phyloP scores from a whole-genome alignment of 2,113 vertebrate species.

The Eurypyga helias region DNA sequence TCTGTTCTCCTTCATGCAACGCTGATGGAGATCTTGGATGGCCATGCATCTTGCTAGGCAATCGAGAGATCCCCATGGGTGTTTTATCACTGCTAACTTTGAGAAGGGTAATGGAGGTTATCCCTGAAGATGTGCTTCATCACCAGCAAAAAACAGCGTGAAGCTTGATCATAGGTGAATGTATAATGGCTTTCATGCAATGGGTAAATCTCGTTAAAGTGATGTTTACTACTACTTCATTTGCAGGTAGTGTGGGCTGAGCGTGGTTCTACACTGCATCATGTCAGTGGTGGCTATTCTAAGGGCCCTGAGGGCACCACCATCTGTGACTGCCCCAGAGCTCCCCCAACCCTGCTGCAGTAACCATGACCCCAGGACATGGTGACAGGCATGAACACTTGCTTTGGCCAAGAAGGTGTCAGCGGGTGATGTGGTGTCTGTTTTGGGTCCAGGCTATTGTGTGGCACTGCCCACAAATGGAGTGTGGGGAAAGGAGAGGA shows the following conservation, averaged over 20 bases:
- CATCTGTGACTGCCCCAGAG: not conserved
- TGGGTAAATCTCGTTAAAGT: not conserved
- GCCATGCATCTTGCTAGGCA: not conserved
- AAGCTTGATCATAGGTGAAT: not conserved
- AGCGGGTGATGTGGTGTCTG: not conserved
- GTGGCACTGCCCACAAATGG: not conserved
- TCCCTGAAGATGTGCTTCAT: not conserved
- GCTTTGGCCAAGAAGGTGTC: not conserved
- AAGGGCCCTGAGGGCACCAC: not conserved
- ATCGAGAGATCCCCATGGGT: not conserved
- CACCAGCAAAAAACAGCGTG: not conserved
- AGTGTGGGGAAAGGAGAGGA: not conserved
- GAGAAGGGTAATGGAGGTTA: not conserved
- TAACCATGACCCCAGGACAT: not conserved
- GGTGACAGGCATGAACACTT: fast-evolving
- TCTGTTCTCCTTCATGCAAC: not conserved
- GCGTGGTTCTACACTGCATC: not conserved
- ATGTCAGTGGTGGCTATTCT: not conserved
- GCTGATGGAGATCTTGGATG: not conserved
- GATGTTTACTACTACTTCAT: not conserved
- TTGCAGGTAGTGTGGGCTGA: not conserved
- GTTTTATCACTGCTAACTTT: not conserved
- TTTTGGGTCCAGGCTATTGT: not conserved
- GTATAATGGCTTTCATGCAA: not conserved
- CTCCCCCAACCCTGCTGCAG: not conserved